Percentiles rank a stretch among this genome's conserved stretches.
Evolutionary conservation across 2,888 invertebrate genomes (phyloP).

Genomic region (Sinopyrophorus schimmeli): DNA sequence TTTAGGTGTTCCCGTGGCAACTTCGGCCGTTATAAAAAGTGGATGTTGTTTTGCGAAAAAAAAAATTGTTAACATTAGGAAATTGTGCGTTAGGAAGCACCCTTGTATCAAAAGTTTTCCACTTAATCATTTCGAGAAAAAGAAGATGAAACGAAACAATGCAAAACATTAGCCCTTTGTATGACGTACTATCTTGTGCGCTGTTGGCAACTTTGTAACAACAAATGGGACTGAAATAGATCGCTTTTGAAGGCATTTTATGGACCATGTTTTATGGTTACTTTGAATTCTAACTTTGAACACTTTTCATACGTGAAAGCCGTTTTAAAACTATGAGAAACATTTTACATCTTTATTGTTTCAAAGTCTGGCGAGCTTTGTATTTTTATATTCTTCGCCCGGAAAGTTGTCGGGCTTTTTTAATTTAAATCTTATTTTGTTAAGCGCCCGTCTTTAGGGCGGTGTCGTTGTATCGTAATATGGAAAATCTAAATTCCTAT

Average conservation of each 20-base stretch:
- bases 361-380: no score
- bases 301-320: slow-evolving; percentile 21
- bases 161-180: slow-evolving; percentile 25
- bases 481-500: neutral
- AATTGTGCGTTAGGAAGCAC: slow-evolving; percentile 15
- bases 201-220: slow-evolving; percentile 35
- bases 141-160: slow-evolving; percentile 23
- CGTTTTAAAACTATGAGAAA: slow-evolving; percentile 16
- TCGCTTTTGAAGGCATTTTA: slow-evolving; percentile 37
- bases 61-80: slow-evolving; percentile 9
- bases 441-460: neutral
- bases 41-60: no score
- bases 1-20: no score
- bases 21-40: no score
- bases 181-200: slow-evolving; percentile 13
- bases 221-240: slow-evolving; percentile 37
- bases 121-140: slow-evolving; percentile 24
- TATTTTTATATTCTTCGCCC: no score
- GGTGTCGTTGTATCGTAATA: neutral
- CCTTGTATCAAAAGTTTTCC: slow-evolving; percentile 22
- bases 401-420: no score
- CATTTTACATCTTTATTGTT: slow-evolving; percentile 16
- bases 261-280: slow-evolving; percentile 34
- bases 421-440: no score
- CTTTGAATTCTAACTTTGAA: slow-evolving; percentile 27